Base-by-base conservation (phyloP, 2,888 invertebrate genomes). In the Selenia dentaria region DNA sequence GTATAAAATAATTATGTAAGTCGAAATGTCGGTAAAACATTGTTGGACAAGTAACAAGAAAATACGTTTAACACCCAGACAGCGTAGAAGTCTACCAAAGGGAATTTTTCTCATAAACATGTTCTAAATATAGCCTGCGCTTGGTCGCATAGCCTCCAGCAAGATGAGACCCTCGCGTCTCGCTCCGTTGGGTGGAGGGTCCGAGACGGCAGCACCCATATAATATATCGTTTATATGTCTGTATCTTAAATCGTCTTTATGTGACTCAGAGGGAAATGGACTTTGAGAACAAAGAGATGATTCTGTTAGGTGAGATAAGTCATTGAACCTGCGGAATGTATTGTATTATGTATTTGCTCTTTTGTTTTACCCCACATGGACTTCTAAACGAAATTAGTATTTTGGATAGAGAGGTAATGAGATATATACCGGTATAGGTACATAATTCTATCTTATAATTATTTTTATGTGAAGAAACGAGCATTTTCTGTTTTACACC, bases 121-220 rank as follows among this genome's bases (percentile, higher is more conserved):
- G 16, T 35, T 45, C 16, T 42, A 39, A 38, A 37, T 11, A 51
- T 28, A 32, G 33, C 18, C 11, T 32, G 27, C 9, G 27, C 24
- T 9, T 26, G 13, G 40, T 27, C 12, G 9, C 24, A 27, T 35
- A 36, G 49, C 45, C 49, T 31, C 35, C 14, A 39, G 48, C 54
- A 39, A 54, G 54, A 54, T 54, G 51, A 51, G 28, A 9, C 46
- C 46, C 35, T 44, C 39, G 13, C 6, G 51, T 42, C 40, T 16
- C 40, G 56, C 22, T 33, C 25, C 49, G 54, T 31, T 42, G 40
- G 40, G n/a, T 20, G 25, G 22, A 54, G 54, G 59, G 51, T 54
- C 49, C 47, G 38, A 27, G 40, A 25, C 25, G 10, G 25, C 2
- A 2, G 3, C 6, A 8, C 6, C 22, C 3, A 12, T 1, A 11